phyloP scores from a whole-genome alignment of 1,140 invertebrate genomes.

The Bombus superbus region DNA sequence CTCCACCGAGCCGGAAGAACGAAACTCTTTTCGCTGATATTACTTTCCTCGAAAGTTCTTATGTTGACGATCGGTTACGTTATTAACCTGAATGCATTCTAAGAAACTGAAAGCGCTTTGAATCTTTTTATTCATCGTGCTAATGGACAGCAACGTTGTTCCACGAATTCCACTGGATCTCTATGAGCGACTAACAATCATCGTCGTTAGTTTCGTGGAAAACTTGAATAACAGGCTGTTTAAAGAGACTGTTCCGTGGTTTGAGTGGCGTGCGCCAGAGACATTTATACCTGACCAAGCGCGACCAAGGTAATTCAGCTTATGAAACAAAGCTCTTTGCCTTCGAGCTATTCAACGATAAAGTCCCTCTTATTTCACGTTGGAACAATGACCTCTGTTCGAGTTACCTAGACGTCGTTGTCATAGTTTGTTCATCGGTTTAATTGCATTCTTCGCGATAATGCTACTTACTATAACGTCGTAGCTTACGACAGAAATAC shows the following conservation, averaged over 20 bases:
- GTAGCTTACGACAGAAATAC: no score
- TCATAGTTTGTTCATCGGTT: neutral
- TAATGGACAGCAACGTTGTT: neutral
- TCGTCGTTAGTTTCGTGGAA: neutral
- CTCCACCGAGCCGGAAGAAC: no score
- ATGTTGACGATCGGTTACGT: neutral
- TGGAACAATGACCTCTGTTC: conserved; percentile 4
- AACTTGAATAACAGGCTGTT: neutral
- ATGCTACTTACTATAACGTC: neutral
- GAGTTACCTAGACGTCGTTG: neutral
- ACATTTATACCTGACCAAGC: neutral
- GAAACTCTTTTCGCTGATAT: no score
- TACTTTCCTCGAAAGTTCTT: no score
- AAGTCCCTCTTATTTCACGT: neutral
- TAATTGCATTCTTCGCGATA: neutral
- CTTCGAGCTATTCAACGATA: neutral
- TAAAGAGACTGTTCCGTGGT: neutral
- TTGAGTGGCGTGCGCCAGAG: neutral
- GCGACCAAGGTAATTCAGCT: conserved; percentile 1
- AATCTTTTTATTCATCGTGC: neutral
- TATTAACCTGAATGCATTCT: neutral
- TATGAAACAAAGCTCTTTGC: neutral
- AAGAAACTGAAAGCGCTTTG: neutral
- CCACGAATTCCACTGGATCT: neutral
- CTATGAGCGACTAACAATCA: neutral